Base-by-base conservation (phyloP, 2,113 vertebrate genomes). In the Sisor rabdophorus region DNA sequence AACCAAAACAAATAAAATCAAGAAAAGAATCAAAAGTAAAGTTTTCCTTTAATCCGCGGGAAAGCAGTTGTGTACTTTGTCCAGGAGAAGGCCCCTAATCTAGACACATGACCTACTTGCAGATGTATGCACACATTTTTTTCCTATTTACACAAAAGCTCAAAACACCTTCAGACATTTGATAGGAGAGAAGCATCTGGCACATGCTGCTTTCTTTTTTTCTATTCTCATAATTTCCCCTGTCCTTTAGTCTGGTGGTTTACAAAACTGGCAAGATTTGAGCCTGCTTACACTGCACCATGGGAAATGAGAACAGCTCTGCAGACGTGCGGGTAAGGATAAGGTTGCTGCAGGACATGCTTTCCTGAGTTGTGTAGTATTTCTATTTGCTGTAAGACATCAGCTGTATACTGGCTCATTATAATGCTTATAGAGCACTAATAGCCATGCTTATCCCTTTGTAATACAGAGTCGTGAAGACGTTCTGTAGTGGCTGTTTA, bases 301-400 rank as follows among this genome's bases (percentile, higher is more conserved):
- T 93, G 92, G 92, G 92, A 77, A 93, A 92, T 83, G 90, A 91
- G 82, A 91, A 28, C 90, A 91, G 91, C 89, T 83, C 91, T 2
- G 47, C 83, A 30, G 86, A 86, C 59, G 78, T 69, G 15, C 84
- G 81, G 91, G 91, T 93, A 93, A 93, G 91, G 60, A 52, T 15
- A 12, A 32, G 22, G 67, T 64, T 65, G 56, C 24, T 53, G 10
- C 50, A 47, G 65, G 56, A 80, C 50, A 68, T 84, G 28, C n/a
- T 71, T 64, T 59, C 69, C 77, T 32, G 58, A 32, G 40, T 0
- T 28, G 26, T 76, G 12, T 40, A 54, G 53, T 53, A 47, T 76
- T 59, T 0, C 2, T n/a, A 40, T 19, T 24, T n/a, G 22, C 44
- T 71, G 60, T 28, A 56, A 22, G 19, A 26, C 17, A 22, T 26